Percentiles rank a stretch among this genome's conserved stretches.
These are phyloP conservation scores for Vicugna pacos DNA, from an alignment of 2,113 vertebrate genomes.

Conservation along the genomic window DNA sequence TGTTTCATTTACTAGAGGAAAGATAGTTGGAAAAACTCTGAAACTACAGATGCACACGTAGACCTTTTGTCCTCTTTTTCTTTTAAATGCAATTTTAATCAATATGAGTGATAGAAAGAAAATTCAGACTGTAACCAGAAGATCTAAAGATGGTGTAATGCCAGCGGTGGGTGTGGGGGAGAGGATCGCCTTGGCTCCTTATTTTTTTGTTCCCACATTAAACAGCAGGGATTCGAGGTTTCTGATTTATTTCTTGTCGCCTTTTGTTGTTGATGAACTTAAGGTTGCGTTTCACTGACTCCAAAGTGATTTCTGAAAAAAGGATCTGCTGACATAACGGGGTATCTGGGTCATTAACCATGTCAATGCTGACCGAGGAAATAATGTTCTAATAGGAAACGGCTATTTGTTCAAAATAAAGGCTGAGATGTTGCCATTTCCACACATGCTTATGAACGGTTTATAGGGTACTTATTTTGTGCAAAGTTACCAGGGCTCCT, in stretches of 20 bases:
- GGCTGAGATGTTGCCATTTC: conserved; percentile 13
- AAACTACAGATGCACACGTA: not conserved
- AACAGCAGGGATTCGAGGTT: conserved; percentile 15
- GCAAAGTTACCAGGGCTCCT: not conserved
- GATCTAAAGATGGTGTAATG: not conserved
- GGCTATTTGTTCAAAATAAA: conserved; percentile 61
- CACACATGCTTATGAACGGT: not conserved
- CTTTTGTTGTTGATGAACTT: conserved; percentile 40
- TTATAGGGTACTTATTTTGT: not conserved
- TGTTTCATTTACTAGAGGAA: conserved; percentile 14
- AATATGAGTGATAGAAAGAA: not conserved
- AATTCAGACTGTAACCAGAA: not conserved
- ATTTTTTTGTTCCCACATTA: conserved; percentile 41
- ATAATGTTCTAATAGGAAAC: conserved; percentile 30
- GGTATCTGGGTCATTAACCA: conserved; percentile 70
- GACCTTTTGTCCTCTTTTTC: not conserved
- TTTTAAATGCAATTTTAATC: not conserved
- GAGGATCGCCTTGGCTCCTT: conserved; percentile 28
- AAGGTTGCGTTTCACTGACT: conserved; percentile 10
- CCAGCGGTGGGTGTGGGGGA: not conserved
- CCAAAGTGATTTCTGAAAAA: conserved; percentile 58
- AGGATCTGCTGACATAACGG: conserved; percentile 55
- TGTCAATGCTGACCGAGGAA: not conserved
- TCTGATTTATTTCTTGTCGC: not conserved
- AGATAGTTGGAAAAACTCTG: not conserved